Conservation (phyloP, 37 sponge, comb jelly and placozoan species). For the Ianthella basta region DNA sequence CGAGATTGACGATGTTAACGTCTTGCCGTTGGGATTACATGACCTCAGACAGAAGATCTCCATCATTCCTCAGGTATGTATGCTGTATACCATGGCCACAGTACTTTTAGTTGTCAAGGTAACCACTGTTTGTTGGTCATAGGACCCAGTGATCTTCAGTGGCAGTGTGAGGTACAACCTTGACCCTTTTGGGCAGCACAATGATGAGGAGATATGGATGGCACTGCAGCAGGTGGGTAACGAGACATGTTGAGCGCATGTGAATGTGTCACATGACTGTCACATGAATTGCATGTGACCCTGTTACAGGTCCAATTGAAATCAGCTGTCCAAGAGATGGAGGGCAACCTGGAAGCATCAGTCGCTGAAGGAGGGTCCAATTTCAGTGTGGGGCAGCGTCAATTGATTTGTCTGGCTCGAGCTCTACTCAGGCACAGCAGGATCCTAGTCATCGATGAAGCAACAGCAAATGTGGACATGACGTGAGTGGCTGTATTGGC, state of each 20-base stretch:
- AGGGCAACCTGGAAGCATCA: constrained; percentile 57
- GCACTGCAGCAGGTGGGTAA: constrained; percentile 75
- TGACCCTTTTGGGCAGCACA: constrained; percentile 82
- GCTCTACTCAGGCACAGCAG: constrained; percentile 80
- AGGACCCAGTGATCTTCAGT: constrained; percentile 92
- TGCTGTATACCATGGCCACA: neutral
- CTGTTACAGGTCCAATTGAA: constrained; percentile 75
- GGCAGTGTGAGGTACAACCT: constrained; percentile 87
- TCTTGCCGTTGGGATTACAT: constrained; percentile 62
- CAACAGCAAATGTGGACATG: constrained; percentile 87
- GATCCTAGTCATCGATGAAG: constrained; percentile 86
- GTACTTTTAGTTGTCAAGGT: no score
- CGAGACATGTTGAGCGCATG: neutral
- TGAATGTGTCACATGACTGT: constrained; percentile 15
- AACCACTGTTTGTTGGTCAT: neutral
- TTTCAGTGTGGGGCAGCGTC: constrained; percentile 88
- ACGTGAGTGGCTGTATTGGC: constrained; percentile 35
- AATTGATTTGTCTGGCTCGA: constrained; percentile 84
- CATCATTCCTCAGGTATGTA: constrained; percentile 82
- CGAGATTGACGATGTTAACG: constrained; percentile 79
- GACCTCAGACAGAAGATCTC: constrained; percentile 76
- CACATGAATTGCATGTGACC: no score
- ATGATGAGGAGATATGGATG: constrained; percentile 77
- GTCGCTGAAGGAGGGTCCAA: constrained; percentile 86
- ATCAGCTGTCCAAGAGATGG: constrained; percentile 46